phyloP scores from a whole-genome alignment of 2,113 vertebrate genomes.

The Platysteira castanea region DNA sequence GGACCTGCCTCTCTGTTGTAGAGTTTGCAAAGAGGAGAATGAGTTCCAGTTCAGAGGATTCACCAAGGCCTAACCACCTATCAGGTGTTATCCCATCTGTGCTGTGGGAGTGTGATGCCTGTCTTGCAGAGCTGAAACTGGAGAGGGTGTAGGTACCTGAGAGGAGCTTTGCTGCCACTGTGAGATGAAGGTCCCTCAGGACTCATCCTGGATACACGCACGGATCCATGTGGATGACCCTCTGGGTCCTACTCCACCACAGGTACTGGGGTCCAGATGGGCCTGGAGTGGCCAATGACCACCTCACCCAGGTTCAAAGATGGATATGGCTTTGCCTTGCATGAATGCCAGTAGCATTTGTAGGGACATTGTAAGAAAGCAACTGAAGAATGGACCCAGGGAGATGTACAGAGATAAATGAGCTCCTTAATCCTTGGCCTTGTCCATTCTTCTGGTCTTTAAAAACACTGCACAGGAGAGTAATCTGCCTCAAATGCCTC shows the following conservation, averaged over 20 bases:
- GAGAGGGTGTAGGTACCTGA: not conserved
- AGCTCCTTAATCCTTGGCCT: not conserved
- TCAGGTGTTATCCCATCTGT: not conserved
- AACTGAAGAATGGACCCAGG: not conserved
- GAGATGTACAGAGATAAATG: not conserved
- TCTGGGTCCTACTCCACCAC: not conserved
- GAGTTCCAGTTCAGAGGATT: not conserved
- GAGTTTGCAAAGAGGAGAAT: not conserved
- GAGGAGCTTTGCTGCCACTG: not conserved
- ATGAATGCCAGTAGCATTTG: not conserved
- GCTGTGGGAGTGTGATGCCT: fast-evolving
- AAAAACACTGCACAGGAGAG: not conserved
- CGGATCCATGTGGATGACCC: not conserved
- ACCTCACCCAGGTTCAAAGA: not conserved
- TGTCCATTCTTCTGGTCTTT: not conserved
- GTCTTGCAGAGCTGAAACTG: not conserved
- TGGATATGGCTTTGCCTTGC: not conserved
- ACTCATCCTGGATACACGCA: not conserved
- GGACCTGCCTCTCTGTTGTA: not conserved
- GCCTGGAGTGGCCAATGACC: fast-evolving
- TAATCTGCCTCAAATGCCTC: not conserved
- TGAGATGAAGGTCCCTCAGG: not conserved
- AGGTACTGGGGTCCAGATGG: not conserved
- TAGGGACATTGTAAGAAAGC: not conserved
- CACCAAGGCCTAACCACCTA: not conserved